These are phyloP conservation scores for Eurytemora carolleeae DNA, from an alignment of 1,140 invertebrate species.

Conservation along the genomic window DNA sequence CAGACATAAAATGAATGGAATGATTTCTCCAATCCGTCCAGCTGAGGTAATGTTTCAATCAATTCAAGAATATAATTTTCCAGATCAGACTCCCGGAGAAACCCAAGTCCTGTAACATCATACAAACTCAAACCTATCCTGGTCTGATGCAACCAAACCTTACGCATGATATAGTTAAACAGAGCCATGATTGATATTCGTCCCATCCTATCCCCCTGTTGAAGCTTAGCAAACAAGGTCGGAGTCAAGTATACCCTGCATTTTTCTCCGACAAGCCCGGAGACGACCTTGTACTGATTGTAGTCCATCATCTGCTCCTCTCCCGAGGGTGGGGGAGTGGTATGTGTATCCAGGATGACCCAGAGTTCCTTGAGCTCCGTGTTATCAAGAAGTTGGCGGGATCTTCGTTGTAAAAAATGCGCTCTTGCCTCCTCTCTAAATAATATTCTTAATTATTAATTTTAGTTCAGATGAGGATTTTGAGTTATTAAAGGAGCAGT, in stretches of 20 bases:
- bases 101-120: slow-evolving; percentile 71
- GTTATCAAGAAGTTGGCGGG: slow-evolving; percentile 58
- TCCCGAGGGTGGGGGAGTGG: slow-evolving; percentile 39
- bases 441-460: too few species aligned
- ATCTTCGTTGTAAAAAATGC: slow-evolving; percentile 59
- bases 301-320: slow-evolving; percentile 70
- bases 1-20: slow-evolving; percentile 93
- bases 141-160: slow-evolving; percentile 82
- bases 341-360: slow-evolving; percentile 55
- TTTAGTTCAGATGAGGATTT: too few species aligned
- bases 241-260: slow-evolving; percentile 60
- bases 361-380: slow-evolving; percentile 66
- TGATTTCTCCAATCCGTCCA: slow-evolving; percentile 71
- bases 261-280: slow-evolving; percentile 39
- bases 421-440: slow-evolving; percentile 67
- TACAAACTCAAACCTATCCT: slow-evolving; percentile 76
- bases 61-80: slow-evolving; percentile 86
- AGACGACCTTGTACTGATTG: slow-evolving; percentile 45
- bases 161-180: slow-evolving; percentile 86
- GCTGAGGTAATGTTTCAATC: slow-evolving; percentile 66
- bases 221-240: slow-evolving; percentile 61
- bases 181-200: slow-evolving; percentile 57
- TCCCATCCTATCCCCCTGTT: slow-evolving; percentile 58
- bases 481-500: too few species aligned
- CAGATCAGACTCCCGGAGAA: slow-evolving; percentile 42